Conservation (phyloP, 2,888 invertebrate species). For the Eumacrocentrus americanus region DNA sequence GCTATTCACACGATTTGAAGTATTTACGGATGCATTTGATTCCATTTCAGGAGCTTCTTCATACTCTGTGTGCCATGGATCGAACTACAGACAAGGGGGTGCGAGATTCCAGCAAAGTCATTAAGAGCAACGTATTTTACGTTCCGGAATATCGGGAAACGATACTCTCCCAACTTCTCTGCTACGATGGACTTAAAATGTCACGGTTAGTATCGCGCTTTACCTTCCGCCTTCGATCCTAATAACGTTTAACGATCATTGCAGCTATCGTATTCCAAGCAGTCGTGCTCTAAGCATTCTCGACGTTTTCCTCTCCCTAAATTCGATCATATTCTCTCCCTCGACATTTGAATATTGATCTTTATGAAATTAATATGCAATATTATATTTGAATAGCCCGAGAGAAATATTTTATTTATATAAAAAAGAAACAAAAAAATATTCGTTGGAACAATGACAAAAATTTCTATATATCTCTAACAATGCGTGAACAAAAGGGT, state of each 20-base stretch:
- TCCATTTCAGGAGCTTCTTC: slow-evolving; percentile 75
- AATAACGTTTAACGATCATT: slow-evolving; percentile 30
- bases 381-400: too few species aligned
- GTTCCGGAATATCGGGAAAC: slow-evolving; percentile 93
- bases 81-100: slow-evolving; percentile 73
- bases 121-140: slow-evolving; percentile 92
- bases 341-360: slow-evolving; percentile 15
- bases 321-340: slow-evolving; percentile 1
- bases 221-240: slow-evolving; percentile 11
- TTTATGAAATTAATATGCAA: not conserved
- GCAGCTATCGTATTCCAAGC: slow-evolving; percentile 25
- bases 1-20: slow-evolving; percentile 6
- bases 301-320: slow-evolving; percentile 2
- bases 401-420: too few species aligned
- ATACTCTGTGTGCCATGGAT: slow-evolving; percentile 84
- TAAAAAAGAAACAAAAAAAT: too few species aligned
- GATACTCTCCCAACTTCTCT: slow-evolving; percentile 77
- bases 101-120: slow-evolving; percentile 79
- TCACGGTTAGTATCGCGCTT: slow-evolving; percentile 70
- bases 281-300: slow-evolving; percentile 11
- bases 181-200: slow-evolving; percentile 85
- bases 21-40: slow-evolving; percentile 6
- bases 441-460: too few species aligned
- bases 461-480: too few species aligned
- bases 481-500: slow-evolving; percentile 16